Conservation (phyloP, 2,888 invertebrate genomes). For the Eustalomyia histrio region DNA sequence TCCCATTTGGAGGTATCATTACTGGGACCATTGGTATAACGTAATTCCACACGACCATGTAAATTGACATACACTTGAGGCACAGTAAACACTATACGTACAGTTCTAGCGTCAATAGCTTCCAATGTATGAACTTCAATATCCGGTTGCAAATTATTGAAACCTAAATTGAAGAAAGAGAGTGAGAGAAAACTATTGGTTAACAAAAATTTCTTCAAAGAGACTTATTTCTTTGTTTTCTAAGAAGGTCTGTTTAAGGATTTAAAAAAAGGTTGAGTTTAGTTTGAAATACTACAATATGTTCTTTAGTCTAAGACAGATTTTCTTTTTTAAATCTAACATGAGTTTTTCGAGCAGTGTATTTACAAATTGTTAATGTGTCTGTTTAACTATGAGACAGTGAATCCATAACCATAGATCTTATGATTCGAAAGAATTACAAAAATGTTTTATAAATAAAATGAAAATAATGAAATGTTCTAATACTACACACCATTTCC, state of each 20-base stretch:
- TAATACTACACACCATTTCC: slow-evolving; percentile 19
- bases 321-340: slow-evolving; percentile 4
- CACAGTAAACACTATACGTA: slow-evolving; percentile 90
- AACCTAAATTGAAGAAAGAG: slow-evolving; percentile 62
- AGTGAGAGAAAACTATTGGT: not conserved
- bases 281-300: slow-evolving; percentile 15
- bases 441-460: slow-evolving; percentile 13
- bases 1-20: slow-evolving; percentile 88
- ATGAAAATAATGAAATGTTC: slow-evolving; percentile 45
- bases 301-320: slow-evolving; percentile 17
- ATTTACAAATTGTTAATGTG: slow-evolving; percentile 37
- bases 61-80: slow-evolving; percentile 91
- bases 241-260: slow-evolving; percentile 34
- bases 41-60: slow-evolving; percentile 91
- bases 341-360: slow-evolving; percentile 32
- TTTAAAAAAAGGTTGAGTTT: slow-evolving; percentile 16
- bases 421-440: slow-evolving; percentile 12
- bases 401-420: slow-evolving; percentile 37
- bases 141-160: slow-evolving; percentile 75
- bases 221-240: not conserved
- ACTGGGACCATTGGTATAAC: slow-evolving; percentile 89
- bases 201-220: not conserved
- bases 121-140: slow-evolving; percentile 83
- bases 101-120: slow-evolving; percentile 88
- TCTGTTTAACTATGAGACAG: slow-evolving; percentile 31